phyloP scores from a whole-genome alignment of 1,140 invertebrate species.

The Spodoptera frugiperda region DNA sequence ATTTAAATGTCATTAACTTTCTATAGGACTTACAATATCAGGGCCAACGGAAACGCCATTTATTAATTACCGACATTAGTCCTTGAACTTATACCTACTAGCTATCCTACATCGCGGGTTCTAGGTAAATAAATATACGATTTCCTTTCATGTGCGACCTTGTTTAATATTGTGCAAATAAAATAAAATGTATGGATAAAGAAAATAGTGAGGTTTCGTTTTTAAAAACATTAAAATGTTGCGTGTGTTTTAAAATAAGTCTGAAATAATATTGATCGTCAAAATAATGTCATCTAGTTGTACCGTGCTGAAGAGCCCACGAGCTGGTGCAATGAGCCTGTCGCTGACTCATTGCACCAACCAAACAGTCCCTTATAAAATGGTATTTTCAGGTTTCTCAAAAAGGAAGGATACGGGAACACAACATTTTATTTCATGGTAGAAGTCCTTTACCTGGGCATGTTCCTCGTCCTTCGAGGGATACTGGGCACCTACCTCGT shows the following conservation, averaged over 20 bases:
- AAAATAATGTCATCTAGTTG: too few relatives aligned
- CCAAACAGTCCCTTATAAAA: too few relatives aligned
- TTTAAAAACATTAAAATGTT: neutral
- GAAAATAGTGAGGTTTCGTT: neutral
- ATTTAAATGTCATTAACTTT: constrained; percentile 20
- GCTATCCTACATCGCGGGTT: constrained; percentile 17
- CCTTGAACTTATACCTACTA: constrained; percentile 25
- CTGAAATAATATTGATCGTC: too few relatives aligned
- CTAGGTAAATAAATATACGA: constrained; percentile 8
- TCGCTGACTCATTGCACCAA: too few relatives aligned
- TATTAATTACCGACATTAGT: constrained; percentile 23
- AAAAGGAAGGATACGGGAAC: constrained; percentile 65
- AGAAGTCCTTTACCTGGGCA: constrained; percentile 68
- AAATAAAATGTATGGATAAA: neutral
- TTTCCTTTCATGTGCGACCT: constrained; percentile 18
- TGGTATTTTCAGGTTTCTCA: constrained; percentile 70
- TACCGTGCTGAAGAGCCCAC: too few relatives aligned
- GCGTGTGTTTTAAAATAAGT: neutral
- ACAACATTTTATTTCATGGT: constrained; percentile 65
- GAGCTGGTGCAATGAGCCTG: too few relatives aligned
- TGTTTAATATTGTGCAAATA: constrained; percentile 10
- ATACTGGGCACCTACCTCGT: constrained; percentile 69
- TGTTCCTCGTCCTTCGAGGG: constrained; percentile 70
- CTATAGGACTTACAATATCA: neutral
- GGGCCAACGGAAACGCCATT: constrained; percentile 25